These are phyloP conservation scores for Pteropus alecto DNA, from an alignment of 2,113 vertebrate genomes.

Conservation along the genomic window DNA sequence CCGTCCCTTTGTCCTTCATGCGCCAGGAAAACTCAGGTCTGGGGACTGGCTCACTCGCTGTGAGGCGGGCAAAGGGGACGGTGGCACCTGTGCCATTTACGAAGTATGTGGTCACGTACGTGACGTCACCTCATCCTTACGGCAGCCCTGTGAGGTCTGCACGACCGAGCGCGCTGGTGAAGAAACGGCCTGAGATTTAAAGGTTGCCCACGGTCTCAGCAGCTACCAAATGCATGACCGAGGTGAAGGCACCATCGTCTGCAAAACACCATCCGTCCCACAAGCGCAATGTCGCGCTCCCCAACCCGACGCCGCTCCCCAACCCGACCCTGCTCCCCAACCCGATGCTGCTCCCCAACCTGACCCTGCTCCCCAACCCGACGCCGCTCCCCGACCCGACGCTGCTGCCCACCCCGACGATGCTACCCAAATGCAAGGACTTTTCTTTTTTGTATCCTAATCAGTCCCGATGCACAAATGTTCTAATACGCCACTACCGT, in stretches of 20 bases:
- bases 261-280: neutral
- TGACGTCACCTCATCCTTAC: neutral
- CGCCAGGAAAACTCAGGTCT: neutral
- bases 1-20: neutral
- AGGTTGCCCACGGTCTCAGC: neutral
- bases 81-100: neutral
- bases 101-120: neutral
- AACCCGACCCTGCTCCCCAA: no score
- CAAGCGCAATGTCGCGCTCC: no score
- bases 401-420: no score
- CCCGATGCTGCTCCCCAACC: no score
- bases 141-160: neutral
- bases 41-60: neutral
- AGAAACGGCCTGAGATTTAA: neutral
- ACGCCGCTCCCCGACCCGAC: neutral
- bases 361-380: no score
- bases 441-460: neutral
- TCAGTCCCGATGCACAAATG: neutral
- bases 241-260: neutral
- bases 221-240: neutral
- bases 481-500: neutral
- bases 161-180: neutral
- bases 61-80: neutral
- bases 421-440: no score
- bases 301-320: no score